Conservation (phyloP, 1,140 invertebrate species). For the Dolichoris vasculosae region DNA sequence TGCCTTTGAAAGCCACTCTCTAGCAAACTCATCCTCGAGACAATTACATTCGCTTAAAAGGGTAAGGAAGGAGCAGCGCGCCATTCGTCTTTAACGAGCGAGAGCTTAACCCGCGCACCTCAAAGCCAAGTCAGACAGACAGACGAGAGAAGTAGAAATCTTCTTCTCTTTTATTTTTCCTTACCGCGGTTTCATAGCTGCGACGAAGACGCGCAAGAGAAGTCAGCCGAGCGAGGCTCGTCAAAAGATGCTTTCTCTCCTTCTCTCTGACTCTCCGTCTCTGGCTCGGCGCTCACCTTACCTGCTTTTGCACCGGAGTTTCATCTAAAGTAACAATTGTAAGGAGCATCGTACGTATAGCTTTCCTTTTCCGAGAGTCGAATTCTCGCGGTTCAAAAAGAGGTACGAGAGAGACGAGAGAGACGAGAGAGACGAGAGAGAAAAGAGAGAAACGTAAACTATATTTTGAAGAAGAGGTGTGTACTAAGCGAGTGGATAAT, state of each 20-base stretch:
- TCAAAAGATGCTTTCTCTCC: slow-evolving; percentile 7
- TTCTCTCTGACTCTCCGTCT: neutral
- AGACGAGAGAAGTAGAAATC: slow-evolving; percentile 20
- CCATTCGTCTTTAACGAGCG: slow-evolving; percentile 35
- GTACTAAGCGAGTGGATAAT: neutral
- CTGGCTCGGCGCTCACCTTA: neutral
- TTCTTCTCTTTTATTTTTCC: slow-evolving; percentile 29
- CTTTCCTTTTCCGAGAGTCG: neutral
- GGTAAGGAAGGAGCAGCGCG: slow-evolving; percentile 35
- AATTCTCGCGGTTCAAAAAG: neutral
- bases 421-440: neutral
- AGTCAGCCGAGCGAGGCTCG: slow-evolving; percentile 20
- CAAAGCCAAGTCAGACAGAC: slow-evolving; percentile 39
- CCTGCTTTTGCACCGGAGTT: neutral
- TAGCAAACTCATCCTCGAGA: slow-evolving; percentile 46
- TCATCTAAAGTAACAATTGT: slow-evolving; percentile 34
- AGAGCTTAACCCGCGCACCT: neutral
- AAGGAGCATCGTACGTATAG: neutral
- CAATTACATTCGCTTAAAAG: slow-evolving; percentile 50
- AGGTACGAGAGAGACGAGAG: neutral
- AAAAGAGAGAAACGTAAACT: neutral
- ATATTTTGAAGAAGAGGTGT: neutral
- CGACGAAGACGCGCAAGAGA: neutral
- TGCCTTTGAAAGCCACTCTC: slow-evolving; percentile 7
- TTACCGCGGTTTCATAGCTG: slow-evolving; percentile 3